Evolutionary conservation across 1,140 invertebrate genomes (phyloP).

Genomic region (Chrysopa pallens): DNA sequence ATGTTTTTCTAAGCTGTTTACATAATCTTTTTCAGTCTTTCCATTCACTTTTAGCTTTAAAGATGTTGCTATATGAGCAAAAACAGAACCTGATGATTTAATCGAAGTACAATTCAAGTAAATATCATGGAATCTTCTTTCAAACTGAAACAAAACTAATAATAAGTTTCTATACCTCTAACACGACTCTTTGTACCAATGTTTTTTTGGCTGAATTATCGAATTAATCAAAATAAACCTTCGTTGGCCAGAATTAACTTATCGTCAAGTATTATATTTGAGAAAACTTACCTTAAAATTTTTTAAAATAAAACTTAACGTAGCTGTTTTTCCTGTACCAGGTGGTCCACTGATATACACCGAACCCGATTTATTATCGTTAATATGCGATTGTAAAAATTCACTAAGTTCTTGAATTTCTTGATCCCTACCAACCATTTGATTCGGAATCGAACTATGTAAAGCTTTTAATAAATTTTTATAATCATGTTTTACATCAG

Average conservation of each 20-base stretch:
- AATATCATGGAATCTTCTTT: conserved; percentile 39
- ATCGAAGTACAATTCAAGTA: conserved; percentile 72
- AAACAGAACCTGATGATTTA: conserved; percentile 53
- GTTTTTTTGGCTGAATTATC: no score
- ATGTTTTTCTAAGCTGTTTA: conserved; percentile 44
- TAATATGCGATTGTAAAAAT: conserved; percentile 50
- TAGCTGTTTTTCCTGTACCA: conserved; percentile 91
- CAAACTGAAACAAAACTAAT: conserved; percentile 23
- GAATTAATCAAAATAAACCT: no score
- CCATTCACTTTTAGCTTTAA: conserved; percentile 32
- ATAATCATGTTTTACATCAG: conserved; percentile 22
- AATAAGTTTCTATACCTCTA: neutral
- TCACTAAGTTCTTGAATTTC: conserved; percentile 49
- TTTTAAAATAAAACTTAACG: conserved; percentile 52
- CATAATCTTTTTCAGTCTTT: conserved; percentile 35
- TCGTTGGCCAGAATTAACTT: no score
- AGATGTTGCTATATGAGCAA: conserved; percentile 46
- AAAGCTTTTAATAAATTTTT: conserved; percentile 40
- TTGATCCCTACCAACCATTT: conserved; percentile 57
- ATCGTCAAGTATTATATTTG: neutral
- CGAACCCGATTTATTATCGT: conserved; percentile 49
- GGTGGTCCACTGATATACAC: conserved; percentile 90
- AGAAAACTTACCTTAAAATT: conserved; percentile 25
- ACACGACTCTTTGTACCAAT: no score
- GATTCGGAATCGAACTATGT: conserved; percentile 46